These are phyloP conservation scores for Vespertilio murinus DNA, from an alignment of 2,797 vertebrate species.

Conservation along the genomic window DNA sequence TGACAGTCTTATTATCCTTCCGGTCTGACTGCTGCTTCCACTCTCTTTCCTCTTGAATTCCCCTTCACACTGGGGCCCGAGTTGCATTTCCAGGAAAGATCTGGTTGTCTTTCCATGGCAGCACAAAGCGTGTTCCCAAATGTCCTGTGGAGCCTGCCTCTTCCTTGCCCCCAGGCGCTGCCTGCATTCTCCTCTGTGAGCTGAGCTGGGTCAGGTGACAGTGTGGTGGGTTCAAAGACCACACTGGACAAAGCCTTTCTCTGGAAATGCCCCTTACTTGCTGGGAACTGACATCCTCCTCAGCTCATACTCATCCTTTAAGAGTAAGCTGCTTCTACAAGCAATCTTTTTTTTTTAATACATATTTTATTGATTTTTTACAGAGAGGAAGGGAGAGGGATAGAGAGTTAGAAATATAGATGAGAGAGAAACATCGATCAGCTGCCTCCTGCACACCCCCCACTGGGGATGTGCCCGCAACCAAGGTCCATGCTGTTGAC, in stretches of 20 bases:
- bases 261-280: neutral
- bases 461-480: too few relatives aligned
- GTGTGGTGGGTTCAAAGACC: neutral
- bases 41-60: neutral
- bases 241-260: neutral
- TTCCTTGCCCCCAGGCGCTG: neutral
- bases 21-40: neutral
- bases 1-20: neutral
- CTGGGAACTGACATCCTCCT: neutral
- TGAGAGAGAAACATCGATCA: too few relatives aligned
- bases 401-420: too few relatives aligned
- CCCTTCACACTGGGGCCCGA: neutral
- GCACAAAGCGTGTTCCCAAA: too few relatives aligned
- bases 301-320: neutral
- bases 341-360: too few relatives aligned
- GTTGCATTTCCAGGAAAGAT: neutral
- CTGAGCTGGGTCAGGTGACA: neutral
- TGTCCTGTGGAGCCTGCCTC: neutral
- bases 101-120: neutral
- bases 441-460: too few relatives aligned
- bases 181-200: neutral
- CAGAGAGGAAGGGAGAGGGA: too few relatives aligned
- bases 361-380: too few relatives aligned
- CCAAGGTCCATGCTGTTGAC: too few relatives aligned
- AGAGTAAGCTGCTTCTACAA: neutral